These are phyloP conservation scores for Stictocephala bisonia DNA, from an alignment of 2,888 invertebrate species.

Conservation along the genomic window DNA sequence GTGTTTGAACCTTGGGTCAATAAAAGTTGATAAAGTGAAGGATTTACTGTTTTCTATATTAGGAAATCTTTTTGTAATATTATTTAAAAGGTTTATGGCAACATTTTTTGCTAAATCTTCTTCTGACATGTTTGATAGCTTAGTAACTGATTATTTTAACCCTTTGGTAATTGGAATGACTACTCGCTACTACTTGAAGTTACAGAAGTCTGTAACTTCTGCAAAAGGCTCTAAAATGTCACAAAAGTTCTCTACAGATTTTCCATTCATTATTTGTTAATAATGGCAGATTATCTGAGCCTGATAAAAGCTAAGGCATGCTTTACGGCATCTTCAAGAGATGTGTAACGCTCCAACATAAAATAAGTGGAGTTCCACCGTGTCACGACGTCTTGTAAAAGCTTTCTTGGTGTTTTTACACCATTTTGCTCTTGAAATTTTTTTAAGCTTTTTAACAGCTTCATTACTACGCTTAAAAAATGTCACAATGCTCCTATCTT, in stretches of 20 bases:
- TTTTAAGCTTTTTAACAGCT: background rate
- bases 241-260: background rate
- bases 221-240: background rate
- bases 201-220: conserved; percentile 3
- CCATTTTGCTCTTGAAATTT: conserved; percentile 15
- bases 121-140: background rate
- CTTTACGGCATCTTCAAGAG: conserved; percentile 15
- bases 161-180: background rate
- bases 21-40: background rate
- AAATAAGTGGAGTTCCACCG: conserved; percentile 16
- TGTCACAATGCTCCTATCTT: background rate
- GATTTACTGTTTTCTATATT: background rate
- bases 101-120: background rate
- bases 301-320: conserved; percentile 51
- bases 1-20: conserved; percentile 28
- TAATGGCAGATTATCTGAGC: background rate
- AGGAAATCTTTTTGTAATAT: background rate
- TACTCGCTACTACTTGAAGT: background rate
- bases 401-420: conserved; percentile 6
- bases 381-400: conserved; percentile 6
- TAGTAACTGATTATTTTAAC: background rate
- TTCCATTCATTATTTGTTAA: background rate
- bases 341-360: conserved; percentile 15
- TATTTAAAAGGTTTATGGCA: background rate
- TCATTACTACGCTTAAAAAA: conserved; percentile 16